Percentiles rank a stretch among this genome's conserved stretches.
Evolutionary conservation across 2,888 invertebrate species (phyloP).

Genomic region (Myathropa florea): DNA sequence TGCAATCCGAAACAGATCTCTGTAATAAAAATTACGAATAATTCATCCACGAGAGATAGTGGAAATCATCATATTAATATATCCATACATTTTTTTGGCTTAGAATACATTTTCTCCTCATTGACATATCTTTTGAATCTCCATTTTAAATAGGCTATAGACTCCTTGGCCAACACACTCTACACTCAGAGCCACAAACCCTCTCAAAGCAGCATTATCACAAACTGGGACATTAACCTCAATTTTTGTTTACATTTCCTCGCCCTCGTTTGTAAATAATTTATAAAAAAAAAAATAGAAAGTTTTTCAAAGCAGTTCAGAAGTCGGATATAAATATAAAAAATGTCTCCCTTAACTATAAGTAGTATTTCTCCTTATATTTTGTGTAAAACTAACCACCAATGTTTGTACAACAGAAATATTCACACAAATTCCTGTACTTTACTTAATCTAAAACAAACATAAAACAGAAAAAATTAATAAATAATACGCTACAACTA

Average conservation of each 20-base stretch:
- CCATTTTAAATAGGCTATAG: too few species aligned
- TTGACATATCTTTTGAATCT: too few species aligned
- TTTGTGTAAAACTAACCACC: conserved; percentile 45
- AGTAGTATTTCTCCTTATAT: not conserved
- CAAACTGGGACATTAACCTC: conserved; percentile 38
- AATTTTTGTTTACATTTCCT: conserved; percentile 38
- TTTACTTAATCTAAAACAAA: conserved; percentile 21
- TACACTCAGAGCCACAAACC: not conserved
- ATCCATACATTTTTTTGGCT: too few species aligned
- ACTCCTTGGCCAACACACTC: not conserved
- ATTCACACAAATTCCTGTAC: conserved; percentile 43
- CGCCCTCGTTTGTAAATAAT: conserved; percentile 44
- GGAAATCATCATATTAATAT: too few species aligned
- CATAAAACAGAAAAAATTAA: not conserved
- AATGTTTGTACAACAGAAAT: conserved; percentile 42
- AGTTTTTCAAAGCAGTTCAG: not conserved
- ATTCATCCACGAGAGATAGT: too few species aligned
- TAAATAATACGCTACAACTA: conserved; percentile 29
- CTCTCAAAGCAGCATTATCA: conserved; percentile 15
- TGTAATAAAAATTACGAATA: too few species aligned
- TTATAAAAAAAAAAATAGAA: conserved; percentile 8
- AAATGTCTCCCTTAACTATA: not conserved
- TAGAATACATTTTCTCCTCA: too few species aligned
- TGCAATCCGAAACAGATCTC: too few species aligned
- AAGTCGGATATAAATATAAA: not conserved